Base-by-base conservation (phyloP, 2,797 vertebrate genomes). In the Nyctalus aviator region DNA sequence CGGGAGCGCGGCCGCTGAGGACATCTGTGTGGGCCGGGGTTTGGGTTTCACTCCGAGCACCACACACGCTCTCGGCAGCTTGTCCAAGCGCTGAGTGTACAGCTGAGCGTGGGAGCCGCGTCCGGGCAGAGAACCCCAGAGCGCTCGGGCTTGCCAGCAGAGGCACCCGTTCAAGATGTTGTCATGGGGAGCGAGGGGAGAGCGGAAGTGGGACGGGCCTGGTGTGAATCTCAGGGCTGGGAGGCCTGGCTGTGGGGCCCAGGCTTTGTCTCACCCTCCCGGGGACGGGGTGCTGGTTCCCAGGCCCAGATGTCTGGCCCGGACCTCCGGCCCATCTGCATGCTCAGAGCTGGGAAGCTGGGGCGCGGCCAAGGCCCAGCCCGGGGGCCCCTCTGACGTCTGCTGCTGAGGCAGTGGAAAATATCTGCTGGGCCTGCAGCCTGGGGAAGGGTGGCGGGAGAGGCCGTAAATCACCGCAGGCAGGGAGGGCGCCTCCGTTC, bases 191-290 rank as follows among this genome's bases (percentile, higher is more conserved):
- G 79, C 83, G 62, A 37, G 92, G 83, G 81, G 84, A 53, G 84
- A 96, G 71, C 73, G 95, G 96, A 97, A 96, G 92, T 96, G 94
- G 95, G 96, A 82, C 87, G 94, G 94, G 94, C 92, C 82, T 91
- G 84, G 35, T 84, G 94, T 93, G 96, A 93, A 93, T 90, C 83
- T 76, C 0, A 13, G 76, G 92, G 57, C 92, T 77, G 92, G 93
- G 95, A 95, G 91, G 94, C 93, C 96, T 78, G 96, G 83, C 76
- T 48, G 41, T 20, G 46, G 84, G 88, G 81, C 88, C 84, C 59
- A 11, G 86, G 82, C 87, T 66, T 89, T 68, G 88, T 87, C 90
- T 91, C 7, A 3, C 27, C 66, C 81, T 93, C 53, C 62, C 62
- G 11, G 37, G n/a, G 68, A 69, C 15, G 32, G 86, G 75, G 88